These are phyloP conservation scores for Drosophila truncata DNA, from an alignment of 1,140 invertebrate genomes.

Conservation along the genomic window DNA sequence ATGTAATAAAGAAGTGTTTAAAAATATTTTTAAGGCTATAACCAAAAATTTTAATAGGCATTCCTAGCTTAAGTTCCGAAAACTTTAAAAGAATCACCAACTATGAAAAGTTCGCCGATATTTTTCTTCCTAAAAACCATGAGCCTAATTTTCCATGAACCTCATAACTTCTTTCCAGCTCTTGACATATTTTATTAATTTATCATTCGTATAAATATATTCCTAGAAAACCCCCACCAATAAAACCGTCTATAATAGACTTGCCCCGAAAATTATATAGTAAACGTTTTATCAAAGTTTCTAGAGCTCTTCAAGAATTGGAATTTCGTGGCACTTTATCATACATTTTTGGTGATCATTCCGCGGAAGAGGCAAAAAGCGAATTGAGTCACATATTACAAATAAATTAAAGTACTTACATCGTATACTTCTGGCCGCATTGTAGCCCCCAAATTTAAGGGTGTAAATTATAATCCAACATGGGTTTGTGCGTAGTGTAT, in stretches of 20 bases:
- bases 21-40: too few relatives aligned
- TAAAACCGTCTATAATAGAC: background rate
- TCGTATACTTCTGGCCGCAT: slow-evolving; percentile 84
- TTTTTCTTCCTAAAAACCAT: background rate
- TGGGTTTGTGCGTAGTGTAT: slow-evolving; percentile 76
- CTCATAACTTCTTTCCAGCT: background rate
- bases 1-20: too few relatives aligned
- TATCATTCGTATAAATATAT: slow-evolving; percentile 27
- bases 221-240: slow-evolving; percentile 4
- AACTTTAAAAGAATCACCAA: background rate
- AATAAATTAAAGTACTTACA: slow-evolving; percentile 59
- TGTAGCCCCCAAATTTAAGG: slow-evolving; percentile 84
- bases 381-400: slow-evolving; percentile 9
- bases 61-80: too few relatives aligned
- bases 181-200: slow-evolving; percentile 24
- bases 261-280: background rate
- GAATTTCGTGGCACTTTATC: slow-evolving; percentile 14
- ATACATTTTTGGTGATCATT: slow-evolving; percentile 1
- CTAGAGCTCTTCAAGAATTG: slow-evolving; percentile 2
- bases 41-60: too few relatives aligned
- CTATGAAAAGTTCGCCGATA: background rate
- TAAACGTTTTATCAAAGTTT: slow-evolving; percentile 14
- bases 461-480: slow-evolving; percentile 85
- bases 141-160: slow-evolving; percentile 4
- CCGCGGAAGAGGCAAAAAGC: background rate